Base-by-base conservation (phyloP, 2,888 invertebrate genomes). In the Dione vanillae region DNA sequence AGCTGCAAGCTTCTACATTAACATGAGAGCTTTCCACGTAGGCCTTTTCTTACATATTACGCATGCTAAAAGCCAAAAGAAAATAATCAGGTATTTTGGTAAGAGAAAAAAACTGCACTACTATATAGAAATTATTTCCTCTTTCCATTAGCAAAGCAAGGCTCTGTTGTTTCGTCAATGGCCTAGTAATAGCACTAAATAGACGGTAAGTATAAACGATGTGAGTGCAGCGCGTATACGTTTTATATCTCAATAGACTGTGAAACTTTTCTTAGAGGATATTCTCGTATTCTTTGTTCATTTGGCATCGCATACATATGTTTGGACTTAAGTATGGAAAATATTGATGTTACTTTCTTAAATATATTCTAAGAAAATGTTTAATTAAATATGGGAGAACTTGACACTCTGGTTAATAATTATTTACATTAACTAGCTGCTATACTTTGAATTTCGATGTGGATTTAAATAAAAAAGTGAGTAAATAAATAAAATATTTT, bases 141-240 rank as follows among this genome's bases (percentile, higher is more conserved):
- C 61, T 67, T 67, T 74, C 74, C 74, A 74, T 74, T 74, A 74
- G 71, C 54, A 65, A 65, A 69, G 71, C 71, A 67, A 41, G 59
- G 41, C n/a, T 68, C 51, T 47, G 71, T 45, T 71, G 52, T 74
- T 74, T 74, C 74, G 74, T 74, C 74, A 67, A 74, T 72, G 70
- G 69, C 16, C 65, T 56, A 49, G 73, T 68, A 72, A 71, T 59
- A 71, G 69, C 43, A 64, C 54, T 62, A 72, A 72, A 72, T 69
- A 65, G 65, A 65, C 67, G 62, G 35, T 49, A 71, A 62, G 64
- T 47, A 65, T 65, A 61, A 69, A 71, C 58, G 62, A 45, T 16
- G 54, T 51, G 52, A 65, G 64, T 64, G 56, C 56, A 51, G 37
- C 49, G 67, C 59, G 58, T 68, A 52, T 62, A 62, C 45, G 61